These are phyloP conservation scores for Falco biarmicus DNA, from an alignment of 2,797 vertebrate species.

Conservation along the genomic window DNA sequence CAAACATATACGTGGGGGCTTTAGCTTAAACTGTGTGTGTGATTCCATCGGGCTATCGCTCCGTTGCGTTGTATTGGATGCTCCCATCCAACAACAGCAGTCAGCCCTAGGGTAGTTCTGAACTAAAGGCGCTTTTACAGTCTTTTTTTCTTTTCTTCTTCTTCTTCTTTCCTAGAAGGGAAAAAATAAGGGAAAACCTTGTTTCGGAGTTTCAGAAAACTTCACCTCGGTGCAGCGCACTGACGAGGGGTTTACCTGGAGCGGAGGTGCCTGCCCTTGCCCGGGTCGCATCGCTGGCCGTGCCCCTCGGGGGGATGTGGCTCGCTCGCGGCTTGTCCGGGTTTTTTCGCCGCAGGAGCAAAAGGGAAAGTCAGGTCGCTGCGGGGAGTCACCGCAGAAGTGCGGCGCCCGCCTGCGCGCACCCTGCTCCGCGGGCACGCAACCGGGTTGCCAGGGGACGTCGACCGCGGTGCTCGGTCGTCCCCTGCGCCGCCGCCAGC, in stretches of 20 bases:
- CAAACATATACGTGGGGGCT: not conserved
- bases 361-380: not conserved
- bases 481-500: not conserved
- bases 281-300: not conserved
- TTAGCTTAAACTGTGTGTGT: not conserved
- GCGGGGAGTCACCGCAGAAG: not conserved
- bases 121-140: not conserved
- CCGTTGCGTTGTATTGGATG: not conserved
- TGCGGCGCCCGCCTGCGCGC: not conserved
- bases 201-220: not conserved
- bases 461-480: rapidly evolving
- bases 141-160: too few relatives aligned
- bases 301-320: not conserved
- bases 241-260: not conserved
- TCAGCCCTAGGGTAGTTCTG: not conserved
- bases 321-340: not conserved
- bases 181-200: not conserved
- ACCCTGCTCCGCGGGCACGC: not conserved
- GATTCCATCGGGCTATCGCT: not conserved
- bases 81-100: too few relatives aligned
- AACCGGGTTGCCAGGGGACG: not conserved
- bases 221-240: not conserved
- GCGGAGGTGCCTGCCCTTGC: not conserved
- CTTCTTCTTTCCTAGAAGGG: not conserved
- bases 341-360: not conserved